Conservation (phyloP, 2,888 invertebrate species). For the Disparrhopalites patrizii region DNA sequence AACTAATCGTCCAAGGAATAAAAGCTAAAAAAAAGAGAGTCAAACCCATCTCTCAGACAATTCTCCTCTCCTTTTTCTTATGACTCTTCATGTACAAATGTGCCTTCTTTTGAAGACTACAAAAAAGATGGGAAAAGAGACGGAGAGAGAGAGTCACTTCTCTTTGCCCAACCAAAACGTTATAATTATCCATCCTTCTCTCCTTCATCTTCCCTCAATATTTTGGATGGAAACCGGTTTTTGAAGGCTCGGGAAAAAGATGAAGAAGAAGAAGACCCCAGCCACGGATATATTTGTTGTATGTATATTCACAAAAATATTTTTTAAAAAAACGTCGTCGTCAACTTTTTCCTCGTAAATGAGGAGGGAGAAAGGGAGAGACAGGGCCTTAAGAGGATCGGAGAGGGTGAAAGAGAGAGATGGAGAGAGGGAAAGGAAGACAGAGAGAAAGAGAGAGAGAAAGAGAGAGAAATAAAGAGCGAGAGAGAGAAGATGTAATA, state of each 20-base stretch:
- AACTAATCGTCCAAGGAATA: conserved; percentile 27
- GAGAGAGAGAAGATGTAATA: not conserved
- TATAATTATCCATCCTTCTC: conserved; percentile 31
- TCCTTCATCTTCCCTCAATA: too few relatives aligned
- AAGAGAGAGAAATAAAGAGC: not conserved
- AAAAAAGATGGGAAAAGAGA: too few relatives aligned
- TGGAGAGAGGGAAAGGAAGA: not conserved
- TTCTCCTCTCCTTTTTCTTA: conserved; percentile 6
- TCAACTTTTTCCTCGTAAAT: too few relatives aligned
- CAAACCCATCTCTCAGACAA: conserved; percentile 21
- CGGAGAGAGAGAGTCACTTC: too few relatives aligned
- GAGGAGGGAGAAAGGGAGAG: too few relatives aligned
- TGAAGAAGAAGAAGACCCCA: not conserved
- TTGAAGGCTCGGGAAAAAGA: too few relatives aligned
- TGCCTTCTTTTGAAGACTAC: not conserved
- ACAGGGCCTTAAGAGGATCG: not conserved
- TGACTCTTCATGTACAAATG: too few relatives aligned
- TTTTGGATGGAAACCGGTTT: too few relatives aligned
- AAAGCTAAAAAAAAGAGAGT: conserved; percentile 25
- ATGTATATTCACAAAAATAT: too few relatives aligned
- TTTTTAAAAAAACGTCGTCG: too few relatives aligned
- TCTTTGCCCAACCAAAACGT: conserved; percentile 8
- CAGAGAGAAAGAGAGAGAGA: not conserved
- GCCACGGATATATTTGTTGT: too few relatives aligned
- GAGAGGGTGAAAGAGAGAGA: not conserved